Evolutionary conservation across 1,140 invertebrate genomes (phyloP), one percentile per base, ranked within the genome.

Genomic region (Tyrophagus putrescentiae): DNA sequence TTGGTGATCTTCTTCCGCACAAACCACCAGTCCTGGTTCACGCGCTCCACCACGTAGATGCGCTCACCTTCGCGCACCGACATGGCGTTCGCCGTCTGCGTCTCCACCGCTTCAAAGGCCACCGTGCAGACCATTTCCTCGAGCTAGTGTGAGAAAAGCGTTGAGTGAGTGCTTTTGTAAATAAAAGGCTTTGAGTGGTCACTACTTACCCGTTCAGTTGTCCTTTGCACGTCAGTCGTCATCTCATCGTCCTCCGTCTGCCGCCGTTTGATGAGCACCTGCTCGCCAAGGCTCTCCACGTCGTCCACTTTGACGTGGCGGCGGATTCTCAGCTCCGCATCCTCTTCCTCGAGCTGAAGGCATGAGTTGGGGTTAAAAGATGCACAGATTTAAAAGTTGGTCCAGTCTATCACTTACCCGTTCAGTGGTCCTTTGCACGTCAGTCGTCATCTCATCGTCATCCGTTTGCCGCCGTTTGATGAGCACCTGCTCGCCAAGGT

Each of bases 31-130:
- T 91, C 87, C 62, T 74, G 71, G 67, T 84, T 85, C 23, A 64
- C 60, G 41, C 53, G 63, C 53, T 84, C 84, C 61, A 91, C 74
- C 31, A 92, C 81, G 61, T 86, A 85, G 13, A 93, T 80, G 68
- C 80, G 79, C 77, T 92, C 87, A 60, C 89, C 89, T 76, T 93
- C 88, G 0, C 90, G 83, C 11, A 93, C 74, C 70, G 87, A 85
- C 57, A 91, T 82, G 5, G 85, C 82, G 70, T 90, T 85, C 62
- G 85, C 80, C 44, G 82, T 84, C 74, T 92, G 87, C n/a, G 86
- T 85, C 33, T 84, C 78, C 74, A 91, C 87, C n/a, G 86, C 85
- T 33, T 84, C 78, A 67, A 88, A 91, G 3, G 84, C 84, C 66
- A 82, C 84, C 28, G 89, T 84, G 1, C 87, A 86, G 69, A 67